phyloP scores from a whole-genome alignment of 2,797 vertebrate genomes.

The Centroberyx gerrardi region DNA sequence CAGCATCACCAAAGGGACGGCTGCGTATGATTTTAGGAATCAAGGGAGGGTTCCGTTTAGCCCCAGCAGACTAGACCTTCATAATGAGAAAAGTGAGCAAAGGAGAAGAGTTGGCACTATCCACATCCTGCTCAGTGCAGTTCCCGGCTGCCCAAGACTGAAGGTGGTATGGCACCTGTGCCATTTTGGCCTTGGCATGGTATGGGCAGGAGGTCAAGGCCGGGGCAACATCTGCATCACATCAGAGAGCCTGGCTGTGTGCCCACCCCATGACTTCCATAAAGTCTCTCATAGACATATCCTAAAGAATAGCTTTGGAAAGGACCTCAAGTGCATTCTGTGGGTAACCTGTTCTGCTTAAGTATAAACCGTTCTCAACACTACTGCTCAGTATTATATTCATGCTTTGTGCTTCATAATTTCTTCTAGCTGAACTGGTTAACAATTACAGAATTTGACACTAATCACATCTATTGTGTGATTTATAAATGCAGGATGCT shows the following conservation, averaged over 20 bases:
- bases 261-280: constrained; percentile 47
- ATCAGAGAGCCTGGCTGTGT: constrained; percentile 76
- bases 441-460: neutral
- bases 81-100: constrained; percentile 63
- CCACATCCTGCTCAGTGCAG: constrained; percentile 74
- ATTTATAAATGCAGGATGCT: neutral
- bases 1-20: constrained; percentile 46
- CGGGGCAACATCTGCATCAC: constrained; percentile 85
- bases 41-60: constrained; percentile 49
- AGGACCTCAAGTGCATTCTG: constrained; percentile 15
- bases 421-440: neutral
- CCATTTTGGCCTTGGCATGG: constrained; percentile 74
- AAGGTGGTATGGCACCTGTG: constrained; percentile 80
- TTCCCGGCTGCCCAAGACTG: constrained; percentile 71
- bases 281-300: constrained; percentile 43
- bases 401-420: neutral
- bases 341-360: neutral
- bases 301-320: constrained; percentile 56
- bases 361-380: neutral
- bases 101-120: constrained; percentile 75
- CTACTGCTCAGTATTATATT: neutral
- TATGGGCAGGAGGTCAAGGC: constrained; percentile 81
- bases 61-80: constrained; percentile 36
- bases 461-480: constrained; percentile 20
- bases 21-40: constrained; percentile 49